These are phyloP conservation scores for Cepphus grylle DNA, from an alignment of 2,113 vertebrate species.

Conservation along the genomic window DNA sequence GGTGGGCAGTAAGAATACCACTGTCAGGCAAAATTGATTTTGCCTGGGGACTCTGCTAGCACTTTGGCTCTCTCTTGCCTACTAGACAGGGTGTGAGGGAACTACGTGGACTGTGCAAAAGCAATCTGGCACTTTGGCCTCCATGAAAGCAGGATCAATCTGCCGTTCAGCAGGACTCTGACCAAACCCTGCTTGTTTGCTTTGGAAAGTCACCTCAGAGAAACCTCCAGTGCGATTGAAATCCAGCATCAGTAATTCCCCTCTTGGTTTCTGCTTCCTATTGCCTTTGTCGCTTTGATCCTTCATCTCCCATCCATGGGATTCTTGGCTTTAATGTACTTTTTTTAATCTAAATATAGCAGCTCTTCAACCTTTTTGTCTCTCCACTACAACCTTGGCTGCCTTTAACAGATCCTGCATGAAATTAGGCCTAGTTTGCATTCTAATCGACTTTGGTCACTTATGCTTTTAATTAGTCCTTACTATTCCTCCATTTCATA, in stretches of 20 bases:
- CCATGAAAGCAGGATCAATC: neutral
- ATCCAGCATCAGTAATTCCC: neutral
- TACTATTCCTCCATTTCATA: conserved; percentile 1
- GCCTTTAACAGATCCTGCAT: neutral
- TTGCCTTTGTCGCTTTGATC: neutral
- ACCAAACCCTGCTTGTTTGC: neutral
- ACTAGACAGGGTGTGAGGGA: neutral
- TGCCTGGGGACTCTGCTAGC: neutral
- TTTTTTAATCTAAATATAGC: conserved; percentile 9
- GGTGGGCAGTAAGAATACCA: neutral
- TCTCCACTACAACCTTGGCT: neutral
- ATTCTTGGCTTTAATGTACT: neutral
- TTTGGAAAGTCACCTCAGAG: neutral
- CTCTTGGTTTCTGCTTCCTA: neutral
- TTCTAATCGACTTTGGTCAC: conserved; percentile 13
- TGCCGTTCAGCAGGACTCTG: neutral
- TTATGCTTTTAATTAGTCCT: conserved; percentile 37
- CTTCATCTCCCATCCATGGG: neutral
- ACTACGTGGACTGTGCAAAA: neutral
- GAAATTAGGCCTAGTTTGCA: conserved; percentile 6
- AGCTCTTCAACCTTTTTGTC: conserved; percentile 7
- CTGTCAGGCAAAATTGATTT: neutral
- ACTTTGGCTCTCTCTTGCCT: neutral
- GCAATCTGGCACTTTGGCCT: neutral
- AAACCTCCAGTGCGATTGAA: neutral